Evolutionary conservation across 1,140 invertebrate genomes (phyloP).

Genomic region (Achroia grisella): DNA sequence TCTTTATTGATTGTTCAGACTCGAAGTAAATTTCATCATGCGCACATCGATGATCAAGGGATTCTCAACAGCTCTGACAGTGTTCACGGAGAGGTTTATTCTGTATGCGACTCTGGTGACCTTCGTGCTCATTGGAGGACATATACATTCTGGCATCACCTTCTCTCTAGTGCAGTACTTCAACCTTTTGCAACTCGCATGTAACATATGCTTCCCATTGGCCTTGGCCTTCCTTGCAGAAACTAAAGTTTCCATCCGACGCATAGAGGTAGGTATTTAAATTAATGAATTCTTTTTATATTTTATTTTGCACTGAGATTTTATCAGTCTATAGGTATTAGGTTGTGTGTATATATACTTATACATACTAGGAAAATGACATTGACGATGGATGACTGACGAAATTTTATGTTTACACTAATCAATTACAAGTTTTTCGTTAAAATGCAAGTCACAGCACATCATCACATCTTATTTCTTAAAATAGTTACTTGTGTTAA

Average conservation of each 20-base stretch:
- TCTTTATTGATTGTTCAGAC: constrained; percentile 45
- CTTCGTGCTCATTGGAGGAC: constrained; percentile 78
- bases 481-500: too few species aligned
- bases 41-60: constrained; percentile 82
- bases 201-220: constrained; percentile 83
- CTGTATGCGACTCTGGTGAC: constrained; percentile 81
- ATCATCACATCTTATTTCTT: too few species aligned
- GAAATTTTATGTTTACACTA: too few species aligned
- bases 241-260: constrained; percentile 77
- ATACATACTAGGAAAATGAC: too few species aligned
- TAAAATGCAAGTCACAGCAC: too few species aligned
- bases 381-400: too few species aligned
- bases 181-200: constrained; percentile 81
- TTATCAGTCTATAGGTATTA: too few species aligned
- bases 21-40: constrained; percentile 80
- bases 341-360: too few species aligned
- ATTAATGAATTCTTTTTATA: background rate
- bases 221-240: constrained; percentile 76
- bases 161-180: constrained; percentile 85
- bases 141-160: constrained; percentile 79
- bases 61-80: constrained; percentile 78
- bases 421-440: too few species aligned
- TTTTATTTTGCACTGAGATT: too few species aligned
- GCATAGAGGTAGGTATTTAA: constrained; percentile 72
- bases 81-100: constrained; percentile 82